Evolutionary conservation across 2,113 vertebrate species (phyloP).

Genomic region (Embiotoca jacksoni): DNA sequence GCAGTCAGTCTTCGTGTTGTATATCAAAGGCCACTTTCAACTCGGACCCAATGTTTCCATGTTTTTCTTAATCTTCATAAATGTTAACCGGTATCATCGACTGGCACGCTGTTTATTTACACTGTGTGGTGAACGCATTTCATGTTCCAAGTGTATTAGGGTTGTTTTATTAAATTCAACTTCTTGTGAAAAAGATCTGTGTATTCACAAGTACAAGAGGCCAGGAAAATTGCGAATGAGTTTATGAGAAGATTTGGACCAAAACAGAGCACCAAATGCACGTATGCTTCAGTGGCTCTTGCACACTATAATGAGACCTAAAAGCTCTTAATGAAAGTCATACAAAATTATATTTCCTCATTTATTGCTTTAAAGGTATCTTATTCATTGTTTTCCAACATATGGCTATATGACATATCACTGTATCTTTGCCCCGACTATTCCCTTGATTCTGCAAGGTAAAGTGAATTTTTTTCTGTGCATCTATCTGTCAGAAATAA

Average conservation of each 20-base stretch:
- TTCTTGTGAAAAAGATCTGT: not conserved
- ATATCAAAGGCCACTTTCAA: not conserved
- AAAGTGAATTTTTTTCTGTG: not conserved
- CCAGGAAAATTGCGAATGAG: not conserved
- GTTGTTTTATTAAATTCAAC: not conserved
- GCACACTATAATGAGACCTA: not conserved
- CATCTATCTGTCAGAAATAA: slow-evolving; percentile 3
- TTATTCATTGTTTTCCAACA: not conserved
- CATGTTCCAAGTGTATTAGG: not conserved
- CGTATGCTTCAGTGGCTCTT: not conserved
- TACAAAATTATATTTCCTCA: not conserved
- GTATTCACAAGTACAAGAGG: not conserved
- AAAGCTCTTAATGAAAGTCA: not conserved
- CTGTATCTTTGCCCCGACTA: not conserved
- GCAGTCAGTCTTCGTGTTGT: not conserved
- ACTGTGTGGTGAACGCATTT: not conserved
- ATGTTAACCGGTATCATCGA: not conserved
- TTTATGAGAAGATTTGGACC: too few relatives aligned
- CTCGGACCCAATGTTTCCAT: too few relatives aligned
- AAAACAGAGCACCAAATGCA: not conserved
- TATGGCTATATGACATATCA: not conserved
- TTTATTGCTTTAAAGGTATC: not conserved
- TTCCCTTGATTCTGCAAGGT: not conserved
- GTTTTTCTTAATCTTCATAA: not conserved
- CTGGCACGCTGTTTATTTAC: slow-evolving; percentile 2